These are phyloP conservation scores for Albula goreensis DNA, from an alignment of 2,113 vertebrate species.

Conservation along the genomic window DNA sequence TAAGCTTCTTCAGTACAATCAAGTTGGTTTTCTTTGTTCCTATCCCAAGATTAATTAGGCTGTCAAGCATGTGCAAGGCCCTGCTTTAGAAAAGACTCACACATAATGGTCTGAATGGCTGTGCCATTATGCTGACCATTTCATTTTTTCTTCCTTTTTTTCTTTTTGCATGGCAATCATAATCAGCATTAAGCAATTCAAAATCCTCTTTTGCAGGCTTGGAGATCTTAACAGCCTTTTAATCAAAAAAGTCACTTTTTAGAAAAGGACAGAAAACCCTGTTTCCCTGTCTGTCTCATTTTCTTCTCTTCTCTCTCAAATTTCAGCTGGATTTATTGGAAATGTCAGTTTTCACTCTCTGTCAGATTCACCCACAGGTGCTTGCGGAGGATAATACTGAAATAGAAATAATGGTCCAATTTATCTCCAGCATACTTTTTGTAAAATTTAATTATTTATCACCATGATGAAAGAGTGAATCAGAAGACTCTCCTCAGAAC, in stretches of 20 bases:
- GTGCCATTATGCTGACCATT: constrained; percentile 42
- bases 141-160: constrained; percentile 25
- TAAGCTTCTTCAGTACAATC: constrained; percentile 99
- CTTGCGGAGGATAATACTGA: too few relatives aligned
- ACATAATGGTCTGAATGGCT: constrained; percentile 93
- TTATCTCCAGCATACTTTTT: too few relatives aligned
- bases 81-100: constrained; percentile 99
- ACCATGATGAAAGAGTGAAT: too few relatives aligned
- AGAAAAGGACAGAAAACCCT: constrained; percentile 79
- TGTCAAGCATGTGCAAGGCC: constrained; percentile 98
- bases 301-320: not conserved
- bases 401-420: too few relatives aligned
- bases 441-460: too few relatives aligned
- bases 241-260: constrained; percentile 93
- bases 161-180: constrained; percentile 94
- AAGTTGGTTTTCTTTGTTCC: constrained; percentile 99
- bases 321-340: too few relatives aligned
- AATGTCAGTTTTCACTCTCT: too few relatives aligned
- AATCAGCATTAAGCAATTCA: constrained; percentile 96
- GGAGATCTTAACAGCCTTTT: constrained; percentile 89
- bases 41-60: constrained; percentile 99
- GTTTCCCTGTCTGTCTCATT: not conserved
- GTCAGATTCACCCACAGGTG: too few relatives aligned
- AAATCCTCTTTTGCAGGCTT: constrained; percentile 87
- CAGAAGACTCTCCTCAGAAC: too few relatives aligned